Base-by-base conservation (phyloP, 2,113 vertebrate species). In the Euleptes europaea region DNA sequence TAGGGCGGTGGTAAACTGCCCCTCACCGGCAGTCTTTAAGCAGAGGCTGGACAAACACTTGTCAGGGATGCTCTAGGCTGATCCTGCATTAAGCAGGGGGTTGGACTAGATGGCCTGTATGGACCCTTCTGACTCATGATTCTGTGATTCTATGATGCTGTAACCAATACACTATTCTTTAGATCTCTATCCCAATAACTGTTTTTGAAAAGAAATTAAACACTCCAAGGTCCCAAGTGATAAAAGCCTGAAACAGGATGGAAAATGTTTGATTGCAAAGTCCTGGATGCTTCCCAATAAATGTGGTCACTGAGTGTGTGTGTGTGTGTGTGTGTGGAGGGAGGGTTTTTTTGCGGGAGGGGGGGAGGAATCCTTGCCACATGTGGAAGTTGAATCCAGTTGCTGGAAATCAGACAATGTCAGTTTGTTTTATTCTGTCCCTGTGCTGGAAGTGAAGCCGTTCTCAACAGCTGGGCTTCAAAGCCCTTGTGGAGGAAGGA, bases 381-480 rank as follows among this genome's bases (percentile, higher is more conserved):
- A 51, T 82, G 89, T 1, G 86, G 85, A 73, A 89, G 42, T 76
- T 85, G 28, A 35, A 84, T 85, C 47, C 84, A 23, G 70, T 15
- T 69, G 31, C 80, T 89, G 26, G 89, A 57, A 90, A 90, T 76
- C 82, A 88, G 87, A 88, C 90, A 92, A 28, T 0, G 91, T 90
- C 94, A 84, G 49, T 6, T 77, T 49, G n/a, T 76, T 92, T 94
- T 86, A 90, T 82, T 83, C 2, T 86, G n/a, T 54, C 0, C 69
- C 90, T 70, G 89, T 80, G 89, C 86, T 89, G 80, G 80, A 85
- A 91, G 44, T 86, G 79, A 91, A 84, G 63, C 88, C 47, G 81
- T 88, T 89, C 88, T 94, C 86, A 92, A 93, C 92, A 94, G 95
- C 94, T 92, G 92, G 87, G 72, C 92, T 92, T 94, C 94, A 94